Percentiles rank a stretch among this genome's conserved stretches.
Conservation (phyloP, 2,888 invertebrate species). For the Drosophila nr. fundita region DNA sequence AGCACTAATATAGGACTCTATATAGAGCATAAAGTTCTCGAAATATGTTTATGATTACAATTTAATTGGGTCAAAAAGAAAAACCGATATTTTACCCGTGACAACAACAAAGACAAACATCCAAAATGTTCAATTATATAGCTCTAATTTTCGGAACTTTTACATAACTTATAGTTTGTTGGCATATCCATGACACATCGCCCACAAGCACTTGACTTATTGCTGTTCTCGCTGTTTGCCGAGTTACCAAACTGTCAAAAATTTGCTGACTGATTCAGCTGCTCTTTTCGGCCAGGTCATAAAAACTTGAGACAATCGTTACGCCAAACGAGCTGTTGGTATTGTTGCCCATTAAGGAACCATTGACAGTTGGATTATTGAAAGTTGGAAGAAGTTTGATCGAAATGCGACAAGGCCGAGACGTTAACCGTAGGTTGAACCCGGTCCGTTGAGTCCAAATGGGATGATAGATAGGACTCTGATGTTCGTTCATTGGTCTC, state of each 20-base stretch:
- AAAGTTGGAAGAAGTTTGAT: conserved; percentile 45
- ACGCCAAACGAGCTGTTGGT: conserved; percentile 27
- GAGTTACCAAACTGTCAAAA: background rate
- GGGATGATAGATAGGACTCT: conserved; percentile 16
- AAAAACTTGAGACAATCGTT: background rate
- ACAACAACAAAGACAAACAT: background rate
- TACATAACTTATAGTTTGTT: background rate
- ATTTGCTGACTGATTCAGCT: background rate
- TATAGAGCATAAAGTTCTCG: background rate
- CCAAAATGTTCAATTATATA: background rate
- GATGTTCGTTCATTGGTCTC: conserved; percentile 16
- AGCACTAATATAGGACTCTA: background rate
- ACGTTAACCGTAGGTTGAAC: background rate
- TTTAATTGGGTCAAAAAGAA: background rate
- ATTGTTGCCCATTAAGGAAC: conserved; percentile 18
- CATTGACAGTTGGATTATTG: conserved; percentile 35
- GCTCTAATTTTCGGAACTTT: background rate
- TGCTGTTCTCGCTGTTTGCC: background rate
- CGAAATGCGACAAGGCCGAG: conserved; percentile 24
- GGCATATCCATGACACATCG: background rate
- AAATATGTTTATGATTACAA: background rate
- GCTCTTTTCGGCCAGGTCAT: background rate
- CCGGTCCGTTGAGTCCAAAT: conserved; percentile 28
- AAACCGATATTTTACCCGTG: no score
- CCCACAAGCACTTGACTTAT: background rate